Evolutionary conservation across 2,888 invertebrate genomes (phyloP), one percentile per base, ranked within the genome.

Genomic region (Amphiduros pacificus): DNA sequence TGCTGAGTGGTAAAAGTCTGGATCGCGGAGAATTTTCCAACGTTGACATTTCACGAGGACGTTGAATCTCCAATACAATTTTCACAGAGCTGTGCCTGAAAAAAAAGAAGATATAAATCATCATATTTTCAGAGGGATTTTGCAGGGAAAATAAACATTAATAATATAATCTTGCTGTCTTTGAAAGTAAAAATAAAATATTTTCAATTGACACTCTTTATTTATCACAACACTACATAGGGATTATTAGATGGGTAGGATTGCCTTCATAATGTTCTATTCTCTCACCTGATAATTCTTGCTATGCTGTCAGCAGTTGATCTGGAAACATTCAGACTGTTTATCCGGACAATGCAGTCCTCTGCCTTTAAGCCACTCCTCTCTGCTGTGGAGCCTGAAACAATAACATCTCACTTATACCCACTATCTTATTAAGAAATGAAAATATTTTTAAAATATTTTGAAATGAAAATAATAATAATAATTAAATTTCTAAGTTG

Each of bases 301-400:
- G 77, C 79, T 1, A 80, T 77, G 60, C 78, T 78, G 50, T 73
- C 75, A 32, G 77, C 72, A 4, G 77, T 75, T 29, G 79, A 79
- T 60, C 80, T 62, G 3, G 78, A 77, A 36, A 80, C 80, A 60
- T 80, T 81, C 71, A 77, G 73, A 29, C 77, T 76, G 64, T 80
- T 80, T 52, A 80, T 73, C 50, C 74, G 63, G 29, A 79, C 71
- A 58, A 81, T 77, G 56, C 70, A 71, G 62, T 81, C 81, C 11
- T 77, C 79, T 29, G 73, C 71, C 63, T 71, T 69, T 1, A 81
- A 68, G 1, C 79, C 79, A 5, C 75, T 72, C 22, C 62, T 62
- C 54, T 76, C 76, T 2, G 79, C 79, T n/a, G 75, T 73, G 17
- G 79, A 79, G 24, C 73, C 77, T 71, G 63, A 14, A 61, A 61